phyloP scores from a whole-genome alignment of 2,113 vertebrate species.

The Diadophis punctatus region DNA sequence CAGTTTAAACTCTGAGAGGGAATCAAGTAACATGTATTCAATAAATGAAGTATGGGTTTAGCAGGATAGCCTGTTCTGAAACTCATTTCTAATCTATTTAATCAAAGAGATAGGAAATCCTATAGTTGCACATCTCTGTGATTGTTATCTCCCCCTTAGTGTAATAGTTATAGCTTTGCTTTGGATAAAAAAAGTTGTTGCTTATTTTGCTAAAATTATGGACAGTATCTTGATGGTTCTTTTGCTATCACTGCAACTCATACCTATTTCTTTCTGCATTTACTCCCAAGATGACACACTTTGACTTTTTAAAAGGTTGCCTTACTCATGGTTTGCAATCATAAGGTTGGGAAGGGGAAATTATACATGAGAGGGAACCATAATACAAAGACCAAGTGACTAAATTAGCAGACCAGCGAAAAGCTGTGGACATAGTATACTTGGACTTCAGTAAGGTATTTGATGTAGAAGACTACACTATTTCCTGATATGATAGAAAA shows the following conservation, averaged over 20 bases:
- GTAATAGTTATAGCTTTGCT: not conserved
- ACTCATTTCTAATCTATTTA: not conserved
- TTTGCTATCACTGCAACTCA: not conserved
- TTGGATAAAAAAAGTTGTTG: not conserved
- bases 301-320: not conserved
- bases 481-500: not conserved
- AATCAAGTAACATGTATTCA: not conserved
- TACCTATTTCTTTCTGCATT: not conserved
- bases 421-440: not conserved
- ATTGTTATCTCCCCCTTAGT: not conserved
- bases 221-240: not conserved
- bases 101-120: not conserved
- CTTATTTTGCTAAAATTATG: not conserved
- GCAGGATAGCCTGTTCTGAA: not conserved
- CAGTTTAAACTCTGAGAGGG: not conserved
- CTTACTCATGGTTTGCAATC: not conserved
- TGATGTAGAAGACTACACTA: not conserved
- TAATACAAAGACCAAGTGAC: not conserved
- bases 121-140: not conserved
- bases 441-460: not conserved
- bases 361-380: not conserved
- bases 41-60: not conserved
- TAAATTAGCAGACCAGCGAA: not conserved
- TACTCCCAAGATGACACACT: not conserved
- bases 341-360: not conserved